These are phyloP conservation scores for Ophioderma brevispina DNA, from an alignment of 35 echinoderm and acorn worm genomes.

Conservation along the genomic window DNA sequence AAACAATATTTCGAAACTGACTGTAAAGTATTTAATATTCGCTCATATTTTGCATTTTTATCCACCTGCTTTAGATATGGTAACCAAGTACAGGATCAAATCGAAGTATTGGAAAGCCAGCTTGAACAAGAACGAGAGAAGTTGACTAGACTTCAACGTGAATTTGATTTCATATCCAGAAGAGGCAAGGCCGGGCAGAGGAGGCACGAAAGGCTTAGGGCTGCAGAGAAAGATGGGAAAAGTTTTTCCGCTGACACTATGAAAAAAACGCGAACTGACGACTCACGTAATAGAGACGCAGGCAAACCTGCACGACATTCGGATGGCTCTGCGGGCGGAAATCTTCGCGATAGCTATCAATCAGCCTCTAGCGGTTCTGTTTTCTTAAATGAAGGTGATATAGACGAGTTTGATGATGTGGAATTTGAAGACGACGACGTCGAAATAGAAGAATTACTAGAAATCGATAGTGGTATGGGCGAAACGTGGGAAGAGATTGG, in stretches of 20 bases:
- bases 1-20: too few species aligned
- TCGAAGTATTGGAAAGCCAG: not conserved
- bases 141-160: not conserved
- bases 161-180: not conserved
- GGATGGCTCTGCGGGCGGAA: not conserved
- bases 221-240: not conserved
- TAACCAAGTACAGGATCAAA: not conserved
- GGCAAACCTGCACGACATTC: not conserved
- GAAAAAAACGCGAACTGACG: not conserved
- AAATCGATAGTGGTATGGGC: not conserved
- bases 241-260: not conserved
- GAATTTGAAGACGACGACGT: not conserved
- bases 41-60: not conserved
- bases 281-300: not conserved
- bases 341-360: not conserved
- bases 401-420: not conserved
- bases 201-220: not conserved
- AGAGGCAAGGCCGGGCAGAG: not conserved
- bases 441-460: not conserved
- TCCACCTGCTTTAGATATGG: not conserved
- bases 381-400: not conserved
- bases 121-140: not conserved
- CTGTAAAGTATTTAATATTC: too few species aligned
- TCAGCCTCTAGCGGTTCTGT: not conserved
- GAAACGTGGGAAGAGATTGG: not conserved